Conservation (phyloP, 2,888 invertebrate species). For the Drosophila pegasa region DNA sequence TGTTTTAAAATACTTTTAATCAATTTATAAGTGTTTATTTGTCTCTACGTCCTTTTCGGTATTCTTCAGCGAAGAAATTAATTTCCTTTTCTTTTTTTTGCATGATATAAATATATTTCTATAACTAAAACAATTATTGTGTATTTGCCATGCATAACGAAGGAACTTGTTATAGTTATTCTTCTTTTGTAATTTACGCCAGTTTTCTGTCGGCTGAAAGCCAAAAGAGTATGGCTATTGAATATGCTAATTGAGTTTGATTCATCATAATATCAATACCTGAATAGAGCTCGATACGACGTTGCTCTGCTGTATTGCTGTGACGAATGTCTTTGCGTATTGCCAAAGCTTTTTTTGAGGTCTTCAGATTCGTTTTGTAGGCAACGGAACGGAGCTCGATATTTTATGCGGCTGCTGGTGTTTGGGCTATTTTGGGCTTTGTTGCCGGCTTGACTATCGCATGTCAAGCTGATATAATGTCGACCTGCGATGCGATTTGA, state of each 20-base stretch:
- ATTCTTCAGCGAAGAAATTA: too few species aligned
- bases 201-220: not conserved
- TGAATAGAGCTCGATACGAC: not conserved
- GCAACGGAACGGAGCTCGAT: constrained; percentile 20
- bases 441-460: constrained; percentile 42
- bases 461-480: constrained; percentile 68
- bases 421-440: constrained; percentile 20
- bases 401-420: constrained; percentile 15
- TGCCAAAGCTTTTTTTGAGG: not conserved
- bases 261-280: not conserved
- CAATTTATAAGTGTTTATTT: too few species aligned
- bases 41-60: too few species aligned
- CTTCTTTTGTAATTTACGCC: not conserved
- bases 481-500: constrained; percentile 67
- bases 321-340: not conserved
- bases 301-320: not conserved
- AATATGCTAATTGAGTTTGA: not conserved
- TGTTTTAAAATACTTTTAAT: too few species aligned
- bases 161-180: not conserved
- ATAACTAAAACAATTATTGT: too few species aligned
- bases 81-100: too few species aligned
- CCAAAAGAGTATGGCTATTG: not conserved
- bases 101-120: too few species aligned
- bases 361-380: constrained; percentile 5
- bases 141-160: not conserved